phyloP scores from a whole-genome alignment of 2,888 invertebrate genomes.

The Dryobota labecula region DNA sequence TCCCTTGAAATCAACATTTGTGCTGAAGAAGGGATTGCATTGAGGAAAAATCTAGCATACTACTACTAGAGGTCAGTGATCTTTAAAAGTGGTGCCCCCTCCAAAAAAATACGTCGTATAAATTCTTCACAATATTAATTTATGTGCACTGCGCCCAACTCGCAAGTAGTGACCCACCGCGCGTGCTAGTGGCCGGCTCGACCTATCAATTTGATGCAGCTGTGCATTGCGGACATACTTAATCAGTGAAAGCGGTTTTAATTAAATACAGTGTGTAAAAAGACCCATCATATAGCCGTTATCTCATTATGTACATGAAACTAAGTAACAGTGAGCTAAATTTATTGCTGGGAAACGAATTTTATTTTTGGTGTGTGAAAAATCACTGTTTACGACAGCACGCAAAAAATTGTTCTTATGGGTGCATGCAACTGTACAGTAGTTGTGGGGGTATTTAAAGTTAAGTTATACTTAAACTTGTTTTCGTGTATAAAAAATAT shows the following conservation, averaged over 20 bases:
- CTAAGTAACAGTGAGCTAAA: neutral
- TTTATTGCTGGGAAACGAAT: too few species aligned
- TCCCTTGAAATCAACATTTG: too few species aligned
- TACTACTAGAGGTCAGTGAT: neutral
- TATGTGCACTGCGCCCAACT: constrained; percentile 29
- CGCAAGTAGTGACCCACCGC: constrained; percentile 33
- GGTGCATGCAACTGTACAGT: too few species aligned
- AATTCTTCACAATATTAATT: constrained; percentile 12
- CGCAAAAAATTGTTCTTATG: too few species aligned
- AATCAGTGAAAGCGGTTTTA: constrained; percentile 6
- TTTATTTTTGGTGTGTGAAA: too few species aligned
- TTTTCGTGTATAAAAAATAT: too few species aligned
- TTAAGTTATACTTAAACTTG: too few species aligned
- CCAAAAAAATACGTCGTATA: constrained; percentile 26
- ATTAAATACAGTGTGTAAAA: neutral
- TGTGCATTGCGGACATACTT: constrained; percentile 37
- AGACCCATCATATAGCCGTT: neutral
- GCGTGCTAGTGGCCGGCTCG: constrained; percentile 21
- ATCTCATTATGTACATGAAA: neutral
- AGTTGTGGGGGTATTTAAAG: too few species aligned
- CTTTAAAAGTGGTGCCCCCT: neutral
- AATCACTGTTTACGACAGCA: too few species aligned
- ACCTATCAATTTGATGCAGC: constrained; percentile 52
- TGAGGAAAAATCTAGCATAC: neutral
- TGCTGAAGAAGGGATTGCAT: too few species aligned